Evolutionary conservation across 2,888 invertebrate species (phyloP), one percentile per base, ranked within the genome.

Genomic region (Erebia palarica): DNA sequence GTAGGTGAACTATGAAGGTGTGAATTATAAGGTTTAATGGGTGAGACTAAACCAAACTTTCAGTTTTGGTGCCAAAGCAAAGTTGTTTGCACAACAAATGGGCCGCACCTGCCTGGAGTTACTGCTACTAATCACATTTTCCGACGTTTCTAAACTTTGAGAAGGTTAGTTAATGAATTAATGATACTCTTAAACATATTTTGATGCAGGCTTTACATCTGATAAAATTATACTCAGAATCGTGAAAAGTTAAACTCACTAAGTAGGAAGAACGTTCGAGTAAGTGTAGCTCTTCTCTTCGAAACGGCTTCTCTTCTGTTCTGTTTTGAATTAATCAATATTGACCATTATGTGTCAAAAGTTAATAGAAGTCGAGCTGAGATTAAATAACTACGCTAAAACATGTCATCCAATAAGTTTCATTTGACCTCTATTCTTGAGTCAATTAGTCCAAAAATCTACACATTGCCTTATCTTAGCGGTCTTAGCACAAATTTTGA

Each of bases 11-110:
- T 7, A 0, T 36, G n/a, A 44, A 42, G 16, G 60, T 60, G 5
- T 13, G n/a, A 44, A 44, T 8, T n/a, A 42, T 59, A 60, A 60
- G 42, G 60, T 18, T 13, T 47, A 47, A 18, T 47, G 13, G 61
- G 61, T 18, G 44, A 47, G 61, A 47, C 61, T 18, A 47, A 53
- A 53, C 53, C 11, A 3, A 16, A 42, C n/a, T 60, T 16, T 61
- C 44, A 61, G 65, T n/a, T 53, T 65, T n/a, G 51, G 36, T 27
- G n/a, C 53, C 27, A 82, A 79, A 73, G 74, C 78, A 78, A 79
- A 78, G 77, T 61, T 90, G 90, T 91, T 91, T 91, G 84, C 81
- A 79, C 82, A 86, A 77, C 84, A 91, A 91, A 91, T 92, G 90
- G 91, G 81, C 84, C 87, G 81, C 88, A 80, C 91, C 89, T 80